These are phyloP conservation scores for Hartigia nigra DNA, from an alignment of 2,888 invertebrate species.

Conservation along the genomic window DNA sequence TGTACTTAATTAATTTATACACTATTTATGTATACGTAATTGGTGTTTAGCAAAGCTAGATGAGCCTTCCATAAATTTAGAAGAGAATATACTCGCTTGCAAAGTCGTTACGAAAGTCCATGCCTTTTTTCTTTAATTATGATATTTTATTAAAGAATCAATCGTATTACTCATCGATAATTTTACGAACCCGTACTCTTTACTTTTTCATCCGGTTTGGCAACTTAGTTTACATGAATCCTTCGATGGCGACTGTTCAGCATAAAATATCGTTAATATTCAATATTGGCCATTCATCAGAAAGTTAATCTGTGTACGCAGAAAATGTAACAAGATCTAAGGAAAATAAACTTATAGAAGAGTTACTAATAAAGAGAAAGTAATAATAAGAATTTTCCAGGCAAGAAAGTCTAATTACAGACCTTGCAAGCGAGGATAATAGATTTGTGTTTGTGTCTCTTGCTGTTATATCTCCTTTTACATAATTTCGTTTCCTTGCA, in stretches of 20 bases:
- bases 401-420: slow-evolving; percentile 21
- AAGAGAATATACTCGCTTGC: slow-evolving; percentile 43
- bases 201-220: background rate
- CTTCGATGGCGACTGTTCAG: background rate
- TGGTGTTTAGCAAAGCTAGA: slow-evolving; percentile 52
- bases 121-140: background rate
- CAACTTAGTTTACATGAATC: background rate
- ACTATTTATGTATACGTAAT: slow-evolving; percentile 59
- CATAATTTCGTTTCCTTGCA: slow-evolving; percentile 48
- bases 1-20: slow-evolving; percentile 66
- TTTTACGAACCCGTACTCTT: background rate
- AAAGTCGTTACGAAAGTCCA: slow-evolving; percentile 29
- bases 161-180: background rate
- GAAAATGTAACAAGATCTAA: background rate
- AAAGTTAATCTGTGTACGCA: background rate
- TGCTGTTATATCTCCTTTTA: slow-evolving; percentile 29
- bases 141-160: background rate
- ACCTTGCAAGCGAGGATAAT: slow-evolving; percentile 40
- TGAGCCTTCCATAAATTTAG: slow-evolving; percentile 57
- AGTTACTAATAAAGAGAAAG: background rate
- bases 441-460: slow-evolving; percentile 28
- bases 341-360: background rate
- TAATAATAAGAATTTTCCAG: background rate
- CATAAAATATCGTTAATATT: background rate
- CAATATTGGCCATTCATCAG: background rate